Evolutionary conservation across 2,113 vertebrate genomes (phyloP).

Genomic region (Hymenochirus boettgeri): DNA sequence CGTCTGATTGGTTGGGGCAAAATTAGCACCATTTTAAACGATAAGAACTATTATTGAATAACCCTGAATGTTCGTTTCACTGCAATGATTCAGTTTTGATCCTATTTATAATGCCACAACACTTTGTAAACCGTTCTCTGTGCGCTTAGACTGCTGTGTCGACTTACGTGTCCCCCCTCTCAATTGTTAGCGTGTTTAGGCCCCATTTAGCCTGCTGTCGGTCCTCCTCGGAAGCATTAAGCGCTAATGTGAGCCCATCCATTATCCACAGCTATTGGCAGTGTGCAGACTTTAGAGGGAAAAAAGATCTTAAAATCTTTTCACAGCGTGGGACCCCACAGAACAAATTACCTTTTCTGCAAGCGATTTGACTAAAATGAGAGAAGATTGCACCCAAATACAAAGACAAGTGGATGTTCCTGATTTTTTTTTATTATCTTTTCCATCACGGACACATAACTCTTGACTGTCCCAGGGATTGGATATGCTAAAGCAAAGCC

Average conservation of each 20-base stretch:
- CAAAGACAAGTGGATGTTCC: conserved; percentile 7
- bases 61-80: no score
- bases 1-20: no score
- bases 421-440: no score
- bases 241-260: conserved; percentile 33
- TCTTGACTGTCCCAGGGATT: not conserved
- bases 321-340: conserved; percentile 22
- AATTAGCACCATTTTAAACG: no score
- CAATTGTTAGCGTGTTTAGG: conserved; percentile 29
- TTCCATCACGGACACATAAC: not conserved
- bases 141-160: conserved; percentile 5
- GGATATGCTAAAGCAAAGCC: no score
- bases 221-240: conserved; percentile 23
- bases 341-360: conserved; percentile 34
- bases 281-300: conserved; percentile 11
- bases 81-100: no score
- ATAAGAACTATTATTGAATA: no score
- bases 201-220: conserved; percentile 31
- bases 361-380: conserved; percentile 26
- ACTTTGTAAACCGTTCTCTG: no score
- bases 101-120: no score
- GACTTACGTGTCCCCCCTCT: conserved; percentile 10
- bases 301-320: conserved; percentile 32
- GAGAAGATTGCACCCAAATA: conserved; percentile 28
- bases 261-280: conserved; percentile 31